These are phyloP conservation scores for Nemoura dubitans DNA, from an alignment of 2,888 invertebrate genomes.

Conservation along the genomic window DNA sequence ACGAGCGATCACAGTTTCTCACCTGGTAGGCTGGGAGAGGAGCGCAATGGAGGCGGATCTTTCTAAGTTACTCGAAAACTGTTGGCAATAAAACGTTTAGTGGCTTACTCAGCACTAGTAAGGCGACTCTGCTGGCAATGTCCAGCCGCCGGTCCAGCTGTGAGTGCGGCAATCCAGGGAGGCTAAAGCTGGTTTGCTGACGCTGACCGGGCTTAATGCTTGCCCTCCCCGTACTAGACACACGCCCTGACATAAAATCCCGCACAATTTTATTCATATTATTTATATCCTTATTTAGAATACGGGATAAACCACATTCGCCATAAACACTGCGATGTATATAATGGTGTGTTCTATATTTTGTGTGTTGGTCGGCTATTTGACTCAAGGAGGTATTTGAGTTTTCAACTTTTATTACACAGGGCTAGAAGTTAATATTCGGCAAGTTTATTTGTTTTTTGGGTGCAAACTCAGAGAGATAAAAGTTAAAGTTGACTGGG, in stretches of 20 bases:
- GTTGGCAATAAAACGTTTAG: slow-evolving; percentile 39
- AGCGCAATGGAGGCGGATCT: slow-evolving; percentile 22
- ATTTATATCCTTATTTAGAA: slow-evolving; percentile 2
- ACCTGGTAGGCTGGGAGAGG: background rate
- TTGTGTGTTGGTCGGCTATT: no score
- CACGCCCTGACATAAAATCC: background rate
- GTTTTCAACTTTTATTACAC: background rate
- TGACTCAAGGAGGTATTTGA: background rate
- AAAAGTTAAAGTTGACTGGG: background rate
- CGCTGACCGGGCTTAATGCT: background rate
- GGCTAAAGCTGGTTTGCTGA: background rate
- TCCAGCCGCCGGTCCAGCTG: background rate
- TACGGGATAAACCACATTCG: background rate
- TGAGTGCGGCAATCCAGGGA: background rate
- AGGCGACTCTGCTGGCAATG: background rate
- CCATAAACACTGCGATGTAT: background rate
- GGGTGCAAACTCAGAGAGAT: background rate
- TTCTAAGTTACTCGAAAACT: slow-evolving; percentile 30
- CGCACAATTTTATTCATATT: background rate
- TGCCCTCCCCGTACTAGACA: background rate
- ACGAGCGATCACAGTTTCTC: slow-evolving; percentile 21
- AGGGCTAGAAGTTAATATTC: background rate
- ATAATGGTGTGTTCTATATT: no score
- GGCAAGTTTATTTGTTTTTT: background rate
- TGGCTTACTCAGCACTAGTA: slow-evolving; percentile 33